Evolutionary conservation across 2,113 vertebrate species (phyloP), one percentile per base, ranked within the genome.

Genomic region (Pomatorhinus ruficollis): DNA sequence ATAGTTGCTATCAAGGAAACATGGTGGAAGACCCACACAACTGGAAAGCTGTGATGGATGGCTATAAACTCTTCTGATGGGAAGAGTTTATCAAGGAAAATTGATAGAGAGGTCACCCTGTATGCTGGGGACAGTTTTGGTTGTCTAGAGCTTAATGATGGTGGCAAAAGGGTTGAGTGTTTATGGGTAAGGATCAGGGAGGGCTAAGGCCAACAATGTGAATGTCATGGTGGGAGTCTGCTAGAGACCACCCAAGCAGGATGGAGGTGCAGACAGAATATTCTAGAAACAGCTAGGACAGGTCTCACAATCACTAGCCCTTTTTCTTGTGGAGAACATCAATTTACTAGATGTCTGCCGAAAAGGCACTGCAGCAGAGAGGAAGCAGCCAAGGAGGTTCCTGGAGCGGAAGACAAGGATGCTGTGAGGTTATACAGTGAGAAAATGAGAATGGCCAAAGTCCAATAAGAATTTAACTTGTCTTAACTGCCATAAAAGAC

Each of bases 201-300:
- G 30, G 25, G 8, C 0, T 0, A 59, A 59, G 33, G 28, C n/a
- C 52, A 60, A 8, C 18, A 47, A 53, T 2, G 25, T 2, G 15
- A 53, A 19, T 53, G 49, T 14, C 1, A 0, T 47, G 25, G 60
- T 53, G n/a, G 17, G 15, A 60, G 8, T 35, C 52, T 53, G 40
- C 54, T 42, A 20, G 3, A 74, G n/a, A 60, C 10, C 53, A 42
- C 19, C 10, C 60, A 59, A 5, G 8, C 2, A 2, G 53, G 60
- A 53, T 47, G 60, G 23, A 54, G 22, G 30, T 35, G 68, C 18
- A 86, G 53, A 35, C 7, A 59, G 40, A 60, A 37, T 24, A 35
- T 28, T 86, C 40, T 31, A 33, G 12, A 35, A 66, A 47, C 30
- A 74, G 12, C 12, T 35, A 40, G 30, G 21, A 49, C 7, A 53